Evolutionary conservation across 2,888 invertebrate genomes (phyloP), one percentile per base, ranked within the genome.

Genomic region (Syrista parreyssii): DNA sequence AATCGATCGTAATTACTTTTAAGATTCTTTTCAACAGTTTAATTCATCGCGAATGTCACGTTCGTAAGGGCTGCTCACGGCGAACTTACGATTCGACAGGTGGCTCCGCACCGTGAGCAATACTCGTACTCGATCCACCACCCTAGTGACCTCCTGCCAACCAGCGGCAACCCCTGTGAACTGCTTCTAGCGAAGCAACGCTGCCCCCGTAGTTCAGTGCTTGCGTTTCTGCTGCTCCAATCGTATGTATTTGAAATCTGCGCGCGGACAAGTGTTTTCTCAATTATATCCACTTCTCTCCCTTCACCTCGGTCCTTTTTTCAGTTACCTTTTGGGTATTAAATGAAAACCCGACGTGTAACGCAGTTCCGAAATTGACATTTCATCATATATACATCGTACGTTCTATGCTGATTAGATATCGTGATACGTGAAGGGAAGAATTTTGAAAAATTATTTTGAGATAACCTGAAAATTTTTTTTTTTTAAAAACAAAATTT

Each of bases 161-260:
- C 2, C 33, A 15, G 31, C 71, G 71, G 31, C 71, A 71, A 71
- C 71, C 33, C 71, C 31, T 55, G 40, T 23, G 40, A 55, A 55
- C 40, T 55, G 40, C 71, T 33, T 31, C 71, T 15, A 15, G 31
- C 71, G 71, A 32, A 71, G 71, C 71, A 32, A 32, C 71, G 30
- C 71, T 31, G 33, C 31, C 71, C 71, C 71, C 31, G 71, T 71
- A 71, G 31, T 80, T 89, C 89, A 90, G 90, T 91, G 87, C 85
- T 86, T 88, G 87, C 90, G 90, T 88, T 89, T 89, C 89, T 85
- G 86, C 82, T 87, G 88, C 82, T 86, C 84, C 81, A 85, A 85
- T 84, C 87, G 86, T 84, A 83, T 82, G 83, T 73, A 75, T 80
- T 71, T 71, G 31, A 33, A 71, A 71, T 32, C 71, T 12, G 71